phyloP scores from a whole-genome alignment of 2,113 vertebrate species.

The Calypte anna region DNA sequence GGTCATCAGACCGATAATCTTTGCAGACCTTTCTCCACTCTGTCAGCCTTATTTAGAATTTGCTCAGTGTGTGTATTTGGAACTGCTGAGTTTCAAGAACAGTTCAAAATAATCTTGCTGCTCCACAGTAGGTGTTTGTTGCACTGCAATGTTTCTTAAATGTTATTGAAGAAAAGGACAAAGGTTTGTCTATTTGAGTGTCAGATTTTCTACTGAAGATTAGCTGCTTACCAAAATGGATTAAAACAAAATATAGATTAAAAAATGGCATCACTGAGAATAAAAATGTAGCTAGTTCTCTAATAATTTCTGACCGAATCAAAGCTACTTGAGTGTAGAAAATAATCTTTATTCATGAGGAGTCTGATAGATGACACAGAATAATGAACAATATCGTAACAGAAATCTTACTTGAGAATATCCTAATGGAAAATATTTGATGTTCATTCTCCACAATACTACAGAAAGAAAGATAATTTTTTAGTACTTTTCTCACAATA shows the following conservation, averaged over 20 bases:
- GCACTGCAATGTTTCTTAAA: background rate
- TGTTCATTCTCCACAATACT: background rate
- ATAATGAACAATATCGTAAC: background rate
- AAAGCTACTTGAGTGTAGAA: rapidly evolving
- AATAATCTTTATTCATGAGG: background rate
- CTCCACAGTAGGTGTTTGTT: background rate
- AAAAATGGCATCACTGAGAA: background rate
- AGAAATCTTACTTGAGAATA: background rate
- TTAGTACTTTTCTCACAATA: background rate
- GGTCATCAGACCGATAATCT: slow-evolving; percentile 35
- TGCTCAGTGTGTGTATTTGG: background rate
- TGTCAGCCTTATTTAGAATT: slow-evolving; percentile 29
- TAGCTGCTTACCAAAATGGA: background rate
- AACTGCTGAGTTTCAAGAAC: slow-evolving; percentile 31
- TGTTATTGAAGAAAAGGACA: background rate
- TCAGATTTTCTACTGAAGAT: background rate
- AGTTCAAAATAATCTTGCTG: background rate
- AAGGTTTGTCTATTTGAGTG: background rate
- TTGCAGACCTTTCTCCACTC: slow-evolving; percentile 45
- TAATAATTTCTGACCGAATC: background rate
- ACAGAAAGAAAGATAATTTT: background rate
- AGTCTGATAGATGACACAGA: background rate
- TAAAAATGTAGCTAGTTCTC: background rate
- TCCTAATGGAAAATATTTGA: background rate
- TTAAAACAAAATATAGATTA: background rate